Conservation (phyloP, 1,140 invertebrate genomes). For the Drosophila pandora region DNA sequence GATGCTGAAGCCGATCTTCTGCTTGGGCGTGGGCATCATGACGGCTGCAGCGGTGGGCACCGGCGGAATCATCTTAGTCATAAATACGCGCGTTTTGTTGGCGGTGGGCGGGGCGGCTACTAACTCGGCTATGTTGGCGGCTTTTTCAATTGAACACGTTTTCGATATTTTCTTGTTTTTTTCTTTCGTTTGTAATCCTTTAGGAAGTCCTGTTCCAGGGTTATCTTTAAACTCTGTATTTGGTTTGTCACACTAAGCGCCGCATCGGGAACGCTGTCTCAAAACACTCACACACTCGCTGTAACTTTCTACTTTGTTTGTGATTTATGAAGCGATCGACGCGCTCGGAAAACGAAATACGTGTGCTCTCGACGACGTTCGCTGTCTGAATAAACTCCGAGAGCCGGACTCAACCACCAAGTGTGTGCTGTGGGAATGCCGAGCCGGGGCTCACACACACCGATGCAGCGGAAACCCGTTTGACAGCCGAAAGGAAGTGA, state of each 20-base stretch:
- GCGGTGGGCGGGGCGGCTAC: slow-evolving; percentile 60
- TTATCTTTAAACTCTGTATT: slow-evolving; percentile 1
- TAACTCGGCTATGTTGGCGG: slow-evolving; percentile 79
- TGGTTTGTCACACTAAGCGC: slow-evolving; percentile 50
- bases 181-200: slow-evolving; percentile 45
- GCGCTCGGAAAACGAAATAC: slow-evolving; percentile 50
- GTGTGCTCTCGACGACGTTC: slow-evolving; percentile 83
- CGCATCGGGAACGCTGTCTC: slow-evolving; percentile 49
- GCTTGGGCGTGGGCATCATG: slow-evolving; percentile 95
- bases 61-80: slow-evolving; percentile 84
- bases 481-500: slow-evolving; percentile 3
- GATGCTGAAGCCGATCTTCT: slow-evolving; percentile 97
- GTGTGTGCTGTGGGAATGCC: slow-evolving; percentile 66
- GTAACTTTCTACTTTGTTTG: slow-evolving; percentile 25
- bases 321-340: slow-evolving; percentile 54
- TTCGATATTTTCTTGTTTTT: slow-evolving; percentile 3
- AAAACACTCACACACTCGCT: slow-evolving; percentile 30
- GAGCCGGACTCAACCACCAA: slow-evolving; percentile 65
- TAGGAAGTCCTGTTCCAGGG: neutral
- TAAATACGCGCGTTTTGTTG: slow-evolving; percentile 73
- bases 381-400: slow-evolving; percentile 76
- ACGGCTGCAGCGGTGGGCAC: slow-evolving; percentile 83
- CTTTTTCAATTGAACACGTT: slow-evolving; percentile 26
- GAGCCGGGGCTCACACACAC: slow-evolving; percentile 4
- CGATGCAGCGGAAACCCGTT: slow-evolving; percentile 5